phyloP scores from a whole-genome alignment of 53 echinoderm and acorn worm species.

The Henricia sp. region DNA sequence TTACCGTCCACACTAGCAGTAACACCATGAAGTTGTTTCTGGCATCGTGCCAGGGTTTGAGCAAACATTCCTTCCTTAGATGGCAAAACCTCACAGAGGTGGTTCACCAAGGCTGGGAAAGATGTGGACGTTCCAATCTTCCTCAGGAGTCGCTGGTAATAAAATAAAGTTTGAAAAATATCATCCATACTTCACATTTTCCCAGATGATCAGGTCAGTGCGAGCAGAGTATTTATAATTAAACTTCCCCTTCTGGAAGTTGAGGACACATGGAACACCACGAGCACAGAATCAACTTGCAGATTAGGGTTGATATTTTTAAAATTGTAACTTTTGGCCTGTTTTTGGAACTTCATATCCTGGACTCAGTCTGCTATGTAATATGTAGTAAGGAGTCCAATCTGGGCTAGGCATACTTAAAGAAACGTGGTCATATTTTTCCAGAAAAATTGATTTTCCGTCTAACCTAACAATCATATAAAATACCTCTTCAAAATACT shows the following conservation, averaged over 20 bases:
- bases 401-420: too few species aligned
- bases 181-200: not conserved
- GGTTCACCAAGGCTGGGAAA: conserved; percentile 14
- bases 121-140: conserved; percentile 4
- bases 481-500: not conserved
- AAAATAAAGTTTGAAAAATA: not conserved
- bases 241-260: not conserved
- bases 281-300: not conserved
- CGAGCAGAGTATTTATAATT: not conserved
- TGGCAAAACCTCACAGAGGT: conserved; percentile 8
- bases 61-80: not conserved
- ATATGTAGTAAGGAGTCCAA: too few species aligned
- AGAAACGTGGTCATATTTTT: not conserved
- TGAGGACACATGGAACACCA: not conserved
- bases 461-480: not conserved
- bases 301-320: not conserved
- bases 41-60: conserved; percentile 18
- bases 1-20: conserved; percentile 13
- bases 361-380: too few species aligned
- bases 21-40: conserved; percentile 3
- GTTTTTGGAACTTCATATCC: not conserved
- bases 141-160: not conserved
- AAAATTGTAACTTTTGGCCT: not conserved
- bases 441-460: not conserved
- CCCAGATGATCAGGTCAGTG: not conserved